Base-by-base conservation (phyloP, 2,888 invertebrate genomes). In the Myopa testacea region DNA sequence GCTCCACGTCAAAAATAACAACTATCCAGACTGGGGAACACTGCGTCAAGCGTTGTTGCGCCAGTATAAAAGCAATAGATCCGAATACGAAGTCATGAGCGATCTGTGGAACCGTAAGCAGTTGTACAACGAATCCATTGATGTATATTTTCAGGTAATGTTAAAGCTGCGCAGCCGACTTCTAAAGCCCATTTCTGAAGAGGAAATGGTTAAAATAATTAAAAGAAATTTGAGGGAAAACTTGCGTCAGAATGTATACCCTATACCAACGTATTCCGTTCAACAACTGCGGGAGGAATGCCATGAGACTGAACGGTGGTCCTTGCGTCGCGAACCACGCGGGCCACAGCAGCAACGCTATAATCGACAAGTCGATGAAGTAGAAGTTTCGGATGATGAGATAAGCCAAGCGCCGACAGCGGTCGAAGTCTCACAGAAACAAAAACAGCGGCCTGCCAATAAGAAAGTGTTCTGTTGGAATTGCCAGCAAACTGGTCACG, bases 201-300 rank as follows among this genome's bases (percentile, higher is more conserved):
- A 16, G 5, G 72, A 72, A 7, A 72, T 72, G 40, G 40, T 72
- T 4, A 72, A 60, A 60, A 72, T 72, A 1, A 37, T 78, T 16
- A 78, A 78, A 19, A 75, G 69, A n/a, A 78, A 78, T 19, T 50
- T 78, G 6, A 38, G 38, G 12, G 70, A 75, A 12, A 38, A 37
- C n/a, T 3, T 75, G 7, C 70, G 16, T 1, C 26, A 38, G 26
- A 14, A 75, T 14, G 75, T 78, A 0, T 78, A 78, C 45, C 71
- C 75, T 14, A 71, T 75, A 55, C n/a, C 4, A 0, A 45, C 75
- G 0, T 75, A 65, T 16, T 34, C 63, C 7, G 72, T 78, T 4
- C 58, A 72, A 10, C 62, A 72, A 38, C 34, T 72, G 19, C 60
- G 73, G 6, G 73, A 60, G 16, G 73, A 45, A 16, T 73, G 73